These are phyloP conservation scores for Agrochola lychnidis DNA, from an alignment of 2,888 invertebrate genomes.

Conservation along the genomic window DNA sequence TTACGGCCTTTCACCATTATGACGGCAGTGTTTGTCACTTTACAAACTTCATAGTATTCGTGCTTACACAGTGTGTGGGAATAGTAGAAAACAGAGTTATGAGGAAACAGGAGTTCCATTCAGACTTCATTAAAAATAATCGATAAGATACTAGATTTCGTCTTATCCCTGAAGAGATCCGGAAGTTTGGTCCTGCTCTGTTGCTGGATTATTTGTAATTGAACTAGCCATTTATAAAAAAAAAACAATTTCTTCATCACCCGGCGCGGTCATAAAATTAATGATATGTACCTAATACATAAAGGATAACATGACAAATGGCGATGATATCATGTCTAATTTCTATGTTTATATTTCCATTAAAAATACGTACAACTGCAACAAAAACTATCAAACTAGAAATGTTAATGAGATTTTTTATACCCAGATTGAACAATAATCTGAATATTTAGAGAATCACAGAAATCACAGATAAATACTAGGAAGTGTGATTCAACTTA, in stretches of 20 bases:
- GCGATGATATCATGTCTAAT: constrained; percentile 68
- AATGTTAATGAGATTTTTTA: constrained; percentile 49
- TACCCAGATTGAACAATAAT: constrained; percentile 23
- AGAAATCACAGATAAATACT: constrained; percentile 34
- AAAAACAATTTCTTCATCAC: constrained; percentile 1
- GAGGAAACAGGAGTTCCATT: background rate
- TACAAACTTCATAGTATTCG: constrained; percentile 30
- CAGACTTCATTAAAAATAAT: background rate
- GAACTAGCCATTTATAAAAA: background rate
- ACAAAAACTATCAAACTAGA: constrained; percentile 48
- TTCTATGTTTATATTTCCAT: constrained; percentile 60
- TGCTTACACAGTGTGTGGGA: constrained; percentile 16
- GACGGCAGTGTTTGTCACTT: too few species aligned
- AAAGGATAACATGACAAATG: constrained; percentile 52
- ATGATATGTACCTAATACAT: constrained; percentile 40
- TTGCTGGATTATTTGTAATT: background rate
- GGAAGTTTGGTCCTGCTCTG: background rate
- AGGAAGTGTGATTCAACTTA: constrained; percentile 33
- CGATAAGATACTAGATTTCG: background rate
- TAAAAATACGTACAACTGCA: constrained; percentile 48
- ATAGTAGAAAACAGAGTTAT: background rate
- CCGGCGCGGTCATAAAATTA: constrained; percentile 41
- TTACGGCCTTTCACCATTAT: too few species aligned
- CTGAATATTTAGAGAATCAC: constrained; percentile 21
- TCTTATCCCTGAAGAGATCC: background rate